Percentiles rank a stretch among this genome's conserved stretches.
Evolutionary conservation across 1,140 invertebrate species (phyloP).

Genomic region (Solen grandis): DNA sequence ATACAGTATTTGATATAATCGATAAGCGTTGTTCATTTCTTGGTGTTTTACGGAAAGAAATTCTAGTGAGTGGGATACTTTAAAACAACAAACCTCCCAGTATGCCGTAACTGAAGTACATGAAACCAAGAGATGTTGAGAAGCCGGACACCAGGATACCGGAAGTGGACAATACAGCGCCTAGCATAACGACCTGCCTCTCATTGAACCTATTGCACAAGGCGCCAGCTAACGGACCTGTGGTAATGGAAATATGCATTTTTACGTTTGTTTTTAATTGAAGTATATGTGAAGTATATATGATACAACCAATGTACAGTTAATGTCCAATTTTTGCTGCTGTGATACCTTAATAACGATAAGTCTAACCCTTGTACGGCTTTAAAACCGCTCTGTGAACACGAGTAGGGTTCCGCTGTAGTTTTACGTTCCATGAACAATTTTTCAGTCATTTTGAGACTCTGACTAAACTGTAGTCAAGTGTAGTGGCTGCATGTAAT

Average conservation of each 20-base stretch:
- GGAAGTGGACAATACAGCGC: conserved; percentile 87
- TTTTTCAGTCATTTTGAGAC: no score
- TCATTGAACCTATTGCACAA: conserved; percentile 92
- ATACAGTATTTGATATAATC: no score
- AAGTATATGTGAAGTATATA: neutral
- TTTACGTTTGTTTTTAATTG: conserved; percentile 2
- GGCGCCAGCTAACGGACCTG: conserved; percentile 94
- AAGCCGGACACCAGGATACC: conserved; percentile 90
- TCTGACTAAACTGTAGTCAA: no score
- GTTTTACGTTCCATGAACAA: no score
- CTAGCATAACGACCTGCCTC: conserved; percentile 90
- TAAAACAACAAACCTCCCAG: conserved; percentile 86
- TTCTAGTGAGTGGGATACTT: no score
- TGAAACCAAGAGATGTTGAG: conserved; percentile 87
- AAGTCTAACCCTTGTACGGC: neutral
- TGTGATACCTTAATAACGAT: neutral
- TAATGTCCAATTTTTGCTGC: neutral
- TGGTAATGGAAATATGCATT: no score
- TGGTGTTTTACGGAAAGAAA: no score
- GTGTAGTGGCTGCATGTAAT: neutral
- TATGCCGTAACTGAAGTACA: conserved; percentile 91
- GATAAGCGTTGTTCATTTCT: no score
- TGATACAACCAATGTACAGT: neutral
- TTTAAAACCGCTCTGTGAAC: neutral
- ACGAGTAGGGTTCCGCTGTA: neutral